A percentile compares a stretch with the other conserved stretches of the same genome.
These are phyloP conservation scores for Eciton burchellii DNA, from an alignment of 1,140 invertebrate genomes.

Conservation along the genomic window DNA sequence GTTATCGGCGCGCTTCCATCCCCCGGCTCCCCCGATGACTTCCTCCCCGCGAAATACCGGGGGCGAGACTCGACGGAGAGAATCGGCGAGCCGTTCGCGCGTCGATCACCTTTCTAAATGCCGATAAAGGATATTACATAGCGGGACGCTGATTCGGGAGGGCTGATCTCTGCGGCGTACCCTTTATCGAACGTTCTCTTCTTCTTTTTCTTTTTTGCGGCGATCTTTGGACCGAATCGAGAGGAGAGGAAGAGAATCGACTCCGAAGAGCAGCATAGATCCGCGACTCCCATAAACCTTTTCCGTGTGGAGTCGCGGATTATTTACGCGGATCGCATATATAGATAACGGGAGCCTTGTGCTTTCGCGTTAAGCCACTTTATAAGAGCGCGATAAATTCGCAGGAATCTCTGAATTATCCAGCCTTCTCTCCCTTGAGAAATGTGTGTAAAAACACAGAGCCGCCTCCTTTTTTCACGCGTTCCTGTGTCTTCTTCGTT, in stretches of 20 bases:
- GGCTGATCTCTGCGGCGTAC: neutral
- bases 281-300: neutral
- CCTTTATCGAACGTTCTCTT: neutral
- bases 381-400: conserved; percentile 19
- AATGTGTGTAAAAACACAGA: conserved; percentile 36
- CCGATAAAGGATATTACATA: neutral
- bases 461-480: conserved; percentile 27
- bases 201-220: neutral
- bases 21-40: conserved; percentile 2
- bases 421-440: neutral
- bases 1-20: conserved; percentile 33
- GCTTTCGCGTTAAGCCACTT: neutral
- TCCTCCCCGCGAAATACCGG: neutral
- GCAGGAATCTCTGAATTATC: conserved; percentile 37
- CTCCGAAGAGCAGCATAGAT: neutral
- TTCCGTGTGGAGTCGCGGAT: neutral
- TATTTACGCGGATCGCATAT: neutral
- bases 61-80: neutral
- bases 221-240: neutral
- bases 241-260: neutral
- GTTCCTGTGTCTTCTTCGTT: conserved; percentile 49
- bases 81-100: neutral
- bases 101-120: conserved; percentile 7
- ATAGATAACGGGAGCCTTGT: neutral
- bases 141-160: neutral